phyloP scores from a whole-genome alignment of 2,888 invertebrate genomes.

The Tetanocera ferruginea region DNA sequence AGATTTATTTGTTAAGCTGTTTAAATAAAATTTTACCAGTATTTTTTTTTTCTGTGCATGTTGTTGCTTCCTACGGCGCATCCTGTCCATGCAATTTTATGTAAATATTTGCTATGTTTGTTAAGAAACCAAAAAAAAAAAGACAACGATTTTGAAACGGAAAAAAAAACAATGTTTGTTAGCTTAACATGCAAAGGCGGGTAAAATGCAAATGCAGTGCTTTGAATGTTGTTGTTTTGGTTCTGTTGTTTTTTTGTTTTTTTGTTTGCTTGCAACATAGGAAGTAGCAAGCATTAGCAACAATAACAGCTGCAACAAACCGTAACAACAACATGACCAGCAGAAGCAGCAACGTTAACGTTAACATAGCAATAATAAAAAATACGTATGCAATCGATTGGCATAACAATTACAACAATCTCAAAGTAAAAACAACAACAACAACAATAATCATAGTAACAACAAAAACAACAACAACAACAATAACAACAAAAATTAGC shows the following conservation, averaged over 20 bases:
- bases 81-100: not conserved
- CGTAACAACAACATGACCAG: not conserved
- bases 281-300: not conserved
- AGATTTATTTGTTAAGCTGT: too few species aligned
- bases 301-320: not conserved
- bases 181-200: not conserved
- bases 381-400: not conserved
- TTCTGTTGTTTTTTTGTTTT: not conserved
- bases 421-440: not conserved
- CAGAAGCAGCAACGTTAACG: not conserved
- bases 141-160: not conserved
- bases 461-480: not conserved
- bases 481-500: not conserved
- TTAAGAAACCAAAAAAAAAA: not conserved
- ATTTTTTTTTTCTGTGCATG: too few species aligned
- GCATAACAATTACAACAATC: not conserved
- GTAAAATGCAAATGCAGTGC: not conserved
- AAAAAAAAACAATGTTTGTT: not conserved
- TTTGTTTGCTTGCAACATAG: not conserved
- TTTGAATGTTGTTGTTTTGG: not conserved
- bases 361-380: not conserved
- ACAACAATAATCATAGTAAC: not conserved
- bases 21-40: too few species aligned
- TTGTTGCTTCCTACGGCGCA: too few species aligned
- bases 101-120: not conserved